Base-by-base conservation (phyloP, 1,140 invertebrate genomes). In the Drosophila bocki region DNA sequence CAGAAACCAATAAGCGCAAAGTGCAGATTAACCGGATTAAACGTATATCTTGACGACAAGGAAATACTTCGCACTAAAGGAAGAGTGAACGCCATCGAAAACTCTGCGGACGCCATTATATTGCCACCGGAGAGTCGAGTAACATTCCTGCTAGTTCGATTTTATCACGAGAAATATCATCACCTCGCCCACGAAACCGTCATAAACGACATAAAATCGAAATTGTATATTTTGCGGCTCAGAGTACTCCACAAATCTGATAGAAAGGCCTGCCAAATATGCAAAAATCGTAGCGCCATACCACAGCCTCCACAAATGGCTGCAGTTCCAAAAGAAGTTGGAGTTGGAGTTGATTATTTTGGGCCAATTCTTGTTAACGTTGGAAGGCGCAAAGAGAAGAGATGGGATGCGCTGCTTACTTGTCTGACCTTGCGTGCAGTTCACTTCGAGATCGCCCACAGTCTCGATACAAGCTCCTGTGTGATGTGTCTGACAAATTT, bases 131-230 rank as follows among this genome's bases (percentile, higher is more conserved):
- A 41, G 39, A 41, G 39, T n/a, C 7, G 39, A 41, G 39, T 41
- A 41, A 41, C 39, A 41, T 41, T 41, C n/a, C n/a, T 41, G 39
- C 39, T 41, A n/a, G 39, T 41, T n/a, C 39, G 37, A 39, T 39
- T 19, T 19, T 39, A 39, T 15, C 37, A 15, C 37, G 7, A 42
- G 39, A 42, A 42, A 42, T 42, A n/a, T 42, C 39, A 42, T n/a
- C 39, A 42, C n/a, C 15, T 42, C 39, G 39, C 39, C 39, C 15
- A 42, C 39, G 39, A 42, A 42, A n/a, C 39, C 3, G 15, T 42
- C 39, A n/a, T n/a, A 42, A 42, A 42, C 7, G 39, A 42, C 7
- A 42, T n/a, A n/a, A 42, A 42, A 42, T 42, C 44, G 17, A 45
- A 12, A 12, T 45, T 45, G 19, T 45, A 45, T 19, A 19, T 45